These are phyloP conservation scores for Azemiops feae DNA, from an alignment of 2,113 vertebrate genomes.

Conservation along the genomic window DNA sequence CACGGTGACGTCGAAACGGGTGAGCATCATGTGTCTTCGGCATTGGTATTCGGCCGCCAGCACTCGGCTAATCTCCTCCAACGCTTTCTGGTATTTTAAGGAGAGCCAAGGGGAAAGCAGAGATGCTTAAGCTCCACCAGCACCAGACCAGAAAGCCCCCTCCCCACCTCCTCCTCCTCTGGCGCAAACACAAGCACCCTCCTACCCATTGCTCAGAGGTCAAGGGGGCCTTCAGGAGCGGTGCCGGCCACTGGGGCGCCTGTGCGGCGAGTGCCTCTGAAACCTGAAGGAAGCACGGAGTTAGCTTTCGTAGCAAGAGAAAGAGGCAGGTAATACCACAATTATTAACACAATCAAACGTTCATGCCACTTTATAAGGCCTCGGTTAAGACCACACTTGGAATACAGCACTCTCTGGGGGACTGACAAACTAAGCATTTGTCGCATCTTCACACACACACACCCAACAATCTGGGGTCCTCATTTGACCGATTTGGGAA, in stretches of 20 bases:
- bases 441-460: too few relatives aligned
- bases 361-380: neutral
- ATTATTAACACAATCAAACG: neutral
- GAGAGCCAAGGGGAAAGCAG: too few relatives aligned
- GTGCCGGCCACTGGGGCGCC: conserved; percentile 55
- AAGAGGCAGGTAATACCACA: neutral
- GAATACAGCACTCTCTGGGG: neutral
- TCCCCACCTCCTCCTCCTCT: neutral
- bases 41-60: conserved; percentile 75
- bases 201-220: conserved; percentile 78
- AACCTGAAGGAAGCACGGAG: conserved; percentile 29
- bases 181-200: accelerated
- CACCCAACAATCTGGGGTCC: too few relatives aligned
- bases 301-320: neutral
- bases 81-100: conserved; percentile 53
- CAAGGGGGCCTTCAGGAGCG: conserved; percentile 71
- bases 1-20: conserved; percentile 80
- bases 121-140: too few relatives aligned
- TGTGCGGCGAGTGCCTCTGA: conserved; percentile 31
- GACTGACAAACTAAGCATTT: too few relatives aligned
- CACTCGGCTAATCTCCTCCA: conserved; percentile 66
- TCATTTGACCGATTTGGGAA: too few relatives aligned
- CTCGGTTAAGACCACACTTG: neutral
- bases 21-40: conserved; percentile 79
- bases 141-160: too few relatives aligned